Base-by-base conservation (phyloP, 37 sponge, comb jelly and placozoan species). In the Hormiphora californensis region DNA sequence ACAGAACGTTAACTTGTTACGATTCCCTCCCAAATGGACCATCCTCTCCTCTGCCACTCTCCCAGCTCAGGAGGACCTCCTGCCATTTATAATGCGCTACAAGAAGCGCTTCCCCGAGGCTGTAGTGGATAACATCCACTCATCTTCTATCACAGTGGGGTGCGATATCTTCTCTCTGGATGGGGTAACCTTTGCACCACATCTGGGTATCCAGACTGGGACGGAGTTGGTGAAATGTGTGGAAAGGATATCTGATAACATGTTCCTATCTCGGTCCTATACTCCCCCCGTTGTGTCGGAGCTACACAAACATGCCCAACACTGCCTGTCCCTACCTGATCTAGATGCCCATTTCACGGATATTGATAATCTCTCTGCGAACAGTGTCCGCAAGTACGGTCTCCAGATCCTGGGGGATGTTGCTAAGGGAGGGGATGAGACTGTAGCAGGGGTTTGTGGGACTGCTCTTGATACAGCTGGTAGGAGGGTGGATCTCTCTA, bases 41-140 rank as follows among this genome's bases (percentile, higher is more conserved):
- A 73, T 73, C 43, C 28, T 73, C 39, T 73, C 81, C 28, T 73
- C 81, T 3, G 81, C 81, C 43, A 73, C 81, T 33, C 46, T 73
- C 0, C 81, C 81, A 4, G 17, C 81, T 8, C 28, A 73, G 27
- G 36, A n/a, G 28, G 68, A 73, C 12, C 44, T 73, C 23, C 46
- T 43, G 23, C 81, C 81, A 8, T 73, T 73, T 28, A 39, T 73
- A 21, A 27, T n/a, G 46, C 41, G 81, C 12, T 73, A 36, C 46
- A 73, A 73, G 44, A 27, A 28, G 25, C 19, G 1, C 21, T 40
- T 36, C 81, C 81, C 81, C n/a, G n/a, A 33, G 41, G 43, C 44
- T 41, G 30, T 28, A 25, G 44, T 73, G 35, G 81, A 73, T n/a
- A 73, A 73, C 25, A 46, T 73, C 40, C 23, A 43, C 15, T 73